A percentile compares a stretch with the other conserved stretches of the same genome.
phyloP scores from a whole-genome alignment of 1,140 invertebrate species.

The Aethina tumida region DNA sequence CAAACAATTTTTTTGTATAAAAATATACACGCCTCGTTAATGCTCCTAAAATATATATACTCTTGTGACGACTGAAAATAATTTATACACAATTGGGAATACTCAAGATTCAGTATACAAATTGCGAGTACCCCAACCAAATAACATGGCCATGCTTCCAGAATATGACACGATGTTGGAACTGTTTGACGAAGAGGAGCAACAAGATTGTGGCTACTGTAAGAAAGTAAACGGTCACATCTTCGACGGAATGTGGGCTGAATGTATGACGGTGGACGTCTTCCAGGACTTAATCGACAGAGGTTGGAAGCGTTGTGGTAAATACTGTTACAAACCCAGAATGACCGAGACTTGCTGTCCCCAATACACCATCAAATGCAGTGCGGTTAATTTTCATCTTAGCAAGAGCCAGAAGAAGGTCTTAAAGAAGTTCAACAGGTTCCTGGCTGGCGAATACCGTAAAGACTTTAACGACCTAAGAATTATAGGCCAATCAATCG shows the following conservation, averaged over 20 bases:
- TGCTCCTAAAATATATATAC: too few relatives aligned
- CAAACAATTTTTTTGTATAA: constrained; percentile 70
- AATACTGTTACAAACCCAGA: constrained; percentile 92
- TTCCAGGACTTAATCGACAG: constrained; percentile 91
- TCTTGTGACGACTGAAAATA: too few relatives aligned
- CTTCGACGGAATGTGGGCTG: constrained; percentile 51
- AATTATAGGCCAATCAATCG: constrained; percentile 29
- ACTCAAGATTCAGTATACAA: too few relatives aligned
- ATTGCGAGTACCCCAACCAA: too few relatives aligned
- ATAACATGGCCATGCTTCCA: too few relatives aligned
- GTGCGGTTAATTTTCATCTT: constrained; percentile 65
- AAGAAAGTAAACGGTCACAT: constrained; percentile 55
- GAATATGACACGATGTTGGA: too few relatives aligned
- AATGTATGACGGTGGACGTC: constrained; percentile 64
- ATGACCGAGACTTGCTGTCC: constrained; percentile 90
- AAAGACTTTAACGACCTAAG: constrained; percentile 6
- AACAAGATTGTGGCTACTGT: constrained; percentile 79
- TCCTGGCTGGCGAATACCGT: constrained; percentile 40
- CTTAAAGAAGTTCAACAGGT: constrained; percentile 74
- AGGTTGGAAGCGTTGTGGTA: constrained; percentile 92
- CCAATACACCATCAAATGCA: constrained; percentile 89
- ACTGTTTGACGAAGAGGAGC: constrained; percentile 54
- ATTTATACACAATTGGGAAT: too few relatives aligned
- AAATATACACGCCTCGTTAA: too few relatives aligned
- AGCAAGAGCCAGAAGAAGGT: constrained; percentile 89